Evolutionary conservation across 2,888 invertebrate species (phyloP).

Genomic region (Xanthia icteritia): DNA sequence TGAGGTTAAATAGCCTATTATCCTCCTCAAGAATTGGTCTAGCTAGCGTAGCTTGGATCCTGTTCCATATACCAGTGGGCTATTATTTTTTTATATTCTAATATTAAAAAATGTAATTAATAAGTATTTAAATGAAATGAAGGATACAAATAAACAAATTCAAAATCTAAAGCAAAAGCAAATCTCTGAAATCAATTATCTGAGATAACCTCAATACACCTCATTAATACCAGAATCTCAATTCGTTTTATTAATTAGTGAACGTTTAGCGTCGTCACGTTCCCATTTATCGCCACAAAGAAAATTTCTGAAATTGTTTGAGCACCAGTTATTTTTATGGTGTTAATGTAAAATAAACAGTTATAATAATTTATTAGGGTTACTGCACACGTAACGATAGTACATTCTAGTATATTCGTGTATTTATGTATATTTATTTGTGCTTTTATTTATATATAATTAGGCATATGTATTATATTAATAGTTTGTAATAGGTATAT

Average conservation of each 20-base stretch:
- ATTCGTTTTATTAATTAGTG: slow-evolving; percentile 41
- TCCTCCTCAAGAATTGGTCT: no score
- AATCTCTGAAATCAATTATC: background rate
- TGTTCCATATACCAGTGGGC: no score
- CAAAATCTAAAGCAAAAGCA: background rate
- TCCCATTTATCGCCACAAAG: slow-evolving; percentile 27
- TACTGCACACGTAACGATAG: background rate
- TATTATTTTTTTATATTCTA: no score
- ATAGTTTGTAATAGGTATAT: no score
- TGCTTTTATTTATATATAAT: no score
- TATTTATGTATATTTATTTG: no score
- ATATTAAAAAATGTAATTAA: no score
- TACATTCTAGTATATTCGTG: no score
- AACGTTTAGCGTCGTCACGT: slow-evolving; percentile 36
- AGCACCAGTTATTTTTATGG: slow-evolving; percentile 22
- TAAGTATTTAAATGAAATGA: background rate
- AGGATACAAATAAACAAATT: background rate
- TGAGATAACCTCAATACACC: background rate
- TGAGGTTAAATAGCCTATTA: no score
- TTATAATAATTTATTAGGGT: slow-evolving; percentile 7
- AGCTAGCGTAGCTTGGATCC: no score
- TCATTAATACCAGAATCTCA: slow-evolving; percentile 17
- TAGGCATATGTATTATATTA: no score
- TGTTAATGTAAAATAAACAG: slow-evolving; percentile 27
- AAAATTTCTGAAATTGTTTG: slow-evolving; percentile 33